A percentile compares a stretch with the other conserved stretches of the same genome.
These are phyloP conservation scores for Rallus crepitans DNA, from an alignment of 2,797 vertebrate genomes.

Conservation along the genomic window DNA sequence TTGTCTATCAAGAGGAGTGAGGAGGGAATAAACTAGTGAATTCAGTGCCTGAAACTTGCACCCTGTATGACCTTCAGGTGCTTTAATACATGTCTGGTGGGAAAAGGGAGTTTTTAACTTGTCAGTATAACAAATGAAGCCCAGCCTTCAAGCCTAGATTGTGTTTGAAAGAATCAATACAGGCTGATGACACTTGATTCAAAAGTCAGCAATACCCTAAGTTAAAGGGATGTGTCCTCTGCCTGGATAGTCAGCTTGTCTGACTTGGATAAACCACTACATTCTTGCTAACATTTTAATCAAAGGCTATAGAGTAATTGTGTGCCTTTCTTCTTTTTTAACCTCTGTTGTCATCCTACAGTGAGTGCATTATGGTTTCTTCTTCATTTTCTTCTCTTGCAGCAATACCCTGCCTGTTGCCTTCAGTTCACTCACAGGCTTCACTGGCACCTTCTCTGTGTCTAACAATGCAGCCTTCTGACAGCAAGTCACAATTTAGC, in stretches of 20 bases:
- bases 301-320: neutral
- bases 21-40: neutral
- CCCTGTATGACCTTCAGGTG: neutral
- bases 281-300: neutral
- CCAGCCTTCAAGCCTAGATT: neutral
- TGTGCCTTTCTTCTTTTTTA: neutral
- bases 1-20: neutral
- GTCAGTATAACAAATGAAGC: neutral
- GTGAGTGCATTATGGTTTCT: too few species aligned
- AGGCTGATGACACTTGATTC: neutral
- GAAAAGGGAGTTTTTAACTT: neutral
- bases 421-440: neutral
- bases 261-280: neutral
- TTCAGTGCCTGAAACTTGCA: neutral
- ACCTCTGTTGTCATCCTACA: neutral
- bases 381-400: neutral
- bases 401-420: neutral
- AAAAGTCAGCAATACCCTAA: neutral
- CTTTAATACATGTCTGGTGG: neutral
- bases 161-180: neutral
- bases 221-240: neutral
- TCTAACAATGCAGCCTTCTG: neutral
- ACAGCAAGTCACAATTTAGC: neutral
- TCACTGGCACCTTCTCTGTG: neutral
- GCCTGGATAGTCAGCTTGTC: neutral